These are phyloP conservation scores for Craterocephalus amniculus DNA, from an alignment of 2,797 vertebrate species.

Conservation along the genomic window DNA sequence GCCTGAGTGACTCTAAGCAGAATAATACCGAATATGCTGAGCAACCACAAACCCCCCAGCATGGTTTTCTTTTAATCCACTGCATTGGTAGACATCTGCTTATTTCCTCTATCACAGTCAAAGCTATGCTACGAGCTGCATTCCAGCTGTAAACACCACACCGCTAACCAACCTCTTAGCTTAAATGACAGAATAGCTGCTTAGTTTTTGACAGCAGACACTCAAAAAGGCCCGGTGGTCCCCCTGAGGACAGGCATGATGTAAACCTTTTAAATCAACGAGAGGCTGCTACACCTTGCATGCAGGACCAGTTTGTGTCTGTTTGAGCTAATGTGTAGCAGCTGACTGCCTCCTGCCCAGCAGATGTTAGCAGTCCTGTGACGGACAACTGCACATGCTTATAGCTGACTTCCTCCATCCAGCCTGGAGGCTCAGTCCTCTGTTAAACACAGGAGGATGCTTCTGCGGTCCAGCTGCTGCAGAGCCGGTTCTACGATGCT, in stretches of 20 bases:
- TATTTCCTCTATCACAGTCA: constrained; percentile 20
- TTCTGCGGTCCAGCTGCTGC: too few relatives aligned
- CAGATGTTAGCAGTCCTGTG: constrained; percentile 73
- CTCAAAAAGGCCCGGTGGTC: too few relatives aligned
- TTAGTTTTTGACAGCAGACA: too few relatives aligned
- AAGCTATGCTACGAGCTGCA: constrained; percentile 9
- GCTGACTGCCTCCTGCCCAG: constrained; percentile 45
- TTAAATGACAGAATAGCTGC: too few relatives aligned
- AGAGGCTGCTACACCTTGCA: too few relatives aligned
- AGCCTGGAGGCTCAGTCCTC: constrained; percentile 23
- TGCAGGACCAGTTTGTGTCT: too few relatives aligned
- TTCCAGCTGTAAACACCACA: constrained; percentile 19
- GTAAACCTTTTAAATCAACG: too few relatives aligned
- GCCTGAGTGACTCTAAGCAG: constrained; percentile 31
- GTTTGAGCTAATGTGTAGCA: constrained; percentile 38
- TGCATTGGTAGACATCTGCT: constrained; percentile 32
- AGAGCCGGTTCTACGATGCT: too few relatives aligned
- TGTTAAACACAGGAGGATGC: not conserved
- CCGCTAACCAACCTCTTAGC: too few relatives aligned
- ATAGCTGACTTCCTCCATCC: constrained; percentile 47
- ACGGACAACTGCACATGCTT: constrained; percentile 65
- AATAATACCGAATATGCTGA: constrained; percentile 45
- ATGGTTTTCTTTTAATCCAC: not conserved
- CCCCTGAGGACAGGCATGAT: too few relatives aligned
- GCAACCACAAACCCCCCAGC: constrained; percentile 17